Base-by-base conservation (phyloP, 1,140 invertebrate genomes). In the Tenebrio molitor region DNA sequence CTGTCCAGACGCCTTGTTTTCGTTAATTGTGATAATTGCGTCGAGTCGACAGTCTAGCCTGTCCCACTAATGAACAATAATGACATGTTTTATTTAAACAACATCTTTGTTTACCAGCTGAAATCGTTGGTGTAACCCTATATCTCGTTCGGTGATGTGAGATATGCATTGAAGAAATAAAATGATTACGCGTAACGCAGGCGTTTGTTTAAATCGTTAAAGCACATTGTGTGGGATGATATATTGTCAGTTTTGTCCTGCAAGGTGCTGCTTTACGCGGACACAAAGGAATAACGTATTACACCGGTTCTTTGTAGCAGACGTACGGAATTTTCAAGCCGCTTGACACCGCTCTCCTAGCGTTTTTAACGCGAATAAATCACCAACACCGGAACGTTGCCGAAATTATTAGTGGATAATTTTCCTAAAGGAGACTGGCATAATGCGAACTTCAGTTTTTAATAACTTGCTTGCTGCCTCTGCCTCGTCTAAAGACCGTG, bases 281-380 rank as follows among this genome's bases (percentile, higher is more conserved):
- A 73, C 77, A 80, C 73, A 80, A 80, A 74, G 69, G 69, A 65
- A 74, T 79, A 78, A 79, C 78, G 73, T 78, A 80, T 80, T 78
- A 77, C 77, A 79, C 75, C 74, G 79, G 78, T 77, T 77, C 76
- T 78, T 69, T 73, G 67, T 73, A 29, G 44, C 66, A 62, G 39
- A 62, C 50, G 65, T 67, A 73, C 23, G 68, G 58, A 73, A 75
- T 71, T 73, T 73, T 75, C 58, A 73, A 53, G 17, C 67, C 34
- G 53, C 23, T 23, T 58, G 50, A 58, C 50, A 58, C 7, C 23
- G 50, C 23, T 58, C 50, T 58, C 50, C 50, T 58, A 58, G 46
- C 50, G 50, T 58, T 58, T 58, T 58, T 58, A 58, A 50, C 36
- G 69, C 50, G 50, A 58, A 58, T 58, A 58, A 58, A 58, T 58